Evolutionary conservation across 2,797 vertebrate genomes (phyloP), one percentile per base, ranked within the genome.

Genomic region (Sternotherus odoratus): DNA sequence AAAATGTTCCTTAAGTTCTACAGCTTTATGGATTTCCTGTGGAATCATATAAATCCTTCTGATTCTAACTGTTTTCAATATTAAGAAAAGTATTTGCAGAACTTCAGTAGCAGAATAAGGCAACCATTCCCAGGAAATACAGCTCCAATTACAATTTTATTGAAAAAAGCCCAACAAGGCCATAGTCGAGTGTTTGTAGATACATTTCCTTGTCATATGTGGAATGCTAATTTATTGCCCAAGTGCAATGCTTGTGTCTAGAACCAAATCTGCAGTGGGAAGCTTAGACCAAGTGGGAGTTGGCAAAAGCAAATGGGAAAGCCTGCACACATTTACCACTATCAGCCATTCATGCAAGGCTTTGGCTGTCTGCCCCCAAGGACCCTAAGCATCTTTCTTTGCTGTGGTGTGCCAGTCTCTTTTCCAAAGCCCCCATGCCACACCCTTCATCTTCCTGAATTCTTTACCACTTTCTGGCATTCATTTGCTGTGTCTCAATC

Each of bases 1-100:
- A 97, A 97, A 95, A 95, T 86, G 94, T 95, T 96, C 92, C 96
- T 96, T 96, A 86, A 95, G 95, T 93, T 95, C 91, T 85, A 89
- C 50, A 89, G 95, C 91, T 95, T 79, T 90, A 96, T 96, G 91
- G 93, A 91, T 96, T 97, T 97, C 97, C 97, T 97, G 95, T 97
- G 95, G 96, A 97, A 97, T 95, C 91, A 91, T 95, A 88, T 89
- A 88, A 97, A 89, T 77, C 78, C 85, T 93, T 97, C 96, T 95
- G 96, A 86, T 82, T 83, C 89, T 95, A 94, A 92, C 95, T 93
- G 90, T 90, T 97, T 95, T 95, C 92, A 93, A 82, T 95, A 94
- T 97, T 96, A 94, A 90, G 95, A 88, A 92, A 97, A 97, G 91
- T 54, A 96, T 96, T 96, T 97, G 95, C 92, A 96, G 94, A 96